phyloP scores from a whole-genome alignment of 2,888 invertebrate species.

The Heliconius charithonia region DNA sequence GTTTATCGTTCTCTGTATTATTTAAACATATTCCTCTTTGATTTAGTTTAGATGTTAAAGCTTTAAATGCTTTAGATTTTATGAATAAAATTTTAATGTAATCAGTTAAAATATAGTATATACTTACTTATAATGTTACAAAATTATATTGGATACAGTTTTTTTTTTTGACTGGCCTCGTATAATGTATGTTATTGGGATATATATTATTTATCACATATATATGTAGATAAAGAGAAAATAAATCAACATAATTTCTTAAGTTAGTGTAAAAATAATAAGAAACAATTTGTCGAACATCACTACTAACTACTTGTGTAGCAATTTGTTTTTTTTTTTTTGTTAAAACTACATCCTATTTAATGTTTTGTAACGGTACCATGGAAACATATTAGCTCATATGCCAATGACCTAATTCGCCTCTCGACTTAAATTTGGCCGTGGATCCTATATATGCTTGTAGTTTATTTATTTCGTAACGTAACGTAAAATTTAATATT shows the following conservation, averaged over 20 bases:
- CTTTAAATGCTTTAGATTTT: background rate
- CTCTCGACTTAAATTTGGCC: constrained; percentile 17
- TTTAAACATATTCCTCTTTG: background rate
- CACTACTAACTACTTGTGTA: background rate
- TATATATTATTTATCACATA: too few relatives aligned
- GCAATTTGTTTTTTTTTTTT: background rate
- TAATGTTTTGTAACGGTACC: constrained; percentile 9
- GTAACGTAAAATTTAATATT: background rate
- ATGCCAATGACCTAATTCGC: constrained; percentile 27
- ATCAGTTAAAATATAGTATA: too few relatives aligned
- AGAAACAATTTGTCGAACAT: too few relatives aligned
- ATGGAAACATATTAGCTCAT: constrained; percentile 16
- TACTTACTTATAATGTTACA: too few relatives aligned
- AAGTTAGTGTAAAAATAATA: too few relatives aligned
- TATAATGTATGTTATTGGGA: too few relatives aligned
- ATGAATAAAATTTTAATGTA: background rate
- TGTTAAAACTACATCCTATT: background rate
- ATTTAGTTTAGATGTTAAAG: background rate
- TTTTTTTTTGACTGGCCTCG: too few relatives aligned
- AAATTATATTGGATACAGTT: too few relatives aligned
- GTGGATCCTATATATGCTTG: background rate
- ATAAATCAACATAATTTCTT: too few relatives aligned
- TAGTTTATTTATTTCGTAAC: background rate
- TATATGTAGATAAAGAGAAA: too few relatives aligned
- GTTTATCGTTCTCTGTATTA: constrained; percentile 1